These are phyloP conservation scores for Tupaia tana DNA, from an alignment of 2,113 vertebrate species.

Conservation along the genomic window DNA sequence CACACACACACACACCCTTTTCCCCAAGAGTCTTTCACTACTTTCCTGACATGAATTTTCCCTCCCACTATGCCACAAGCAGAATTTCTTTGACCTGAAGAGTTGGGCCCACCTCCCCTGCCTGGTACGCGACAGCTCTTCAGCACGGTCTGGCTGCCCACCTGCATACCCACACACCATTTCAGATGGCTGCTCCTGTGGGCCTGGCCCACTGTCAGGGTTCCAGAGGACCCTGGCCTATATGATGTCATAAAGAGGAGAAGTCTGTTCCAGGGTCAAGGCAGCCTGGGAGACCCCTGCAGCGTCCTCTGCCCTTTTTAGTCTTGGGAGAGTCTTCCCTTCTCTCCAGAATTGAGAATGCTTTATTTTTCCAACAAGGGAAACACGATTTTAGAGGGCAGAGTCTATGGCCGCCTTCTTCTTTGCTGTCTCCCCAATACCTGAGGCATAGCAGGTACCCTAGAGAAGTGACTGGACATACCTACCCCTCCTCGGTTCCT, in stretches of 20 bases:
- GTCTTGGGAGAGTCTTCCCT: not conserved
- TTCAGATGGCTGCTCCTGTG: not conserved
- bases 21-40: not conserved
- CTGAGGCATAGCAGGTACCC: not conserved
- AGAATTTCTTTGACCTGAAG: not conserved
- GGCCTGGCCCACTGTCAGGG: not conserved
- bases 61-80: not conserved
- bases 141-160: not conserved
- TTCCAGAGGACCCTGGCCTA: not conserved
- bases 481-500: not conserved
- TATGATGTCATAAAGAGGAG: not conserved
- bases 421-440: not conserved
- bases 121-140: not conserved
- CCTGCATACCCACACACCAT: too few relatives aligned
- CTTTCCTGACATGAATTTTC: not conserved
- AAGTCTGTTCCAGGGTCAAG: not conserved
- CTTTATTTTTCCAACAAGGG: not conserved
- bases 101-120: not conserved
- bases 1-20: not conserved
- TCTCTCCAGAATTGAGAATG: not conserved
- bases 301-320: not conserved
- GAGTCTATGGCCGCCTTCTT: not conserved
- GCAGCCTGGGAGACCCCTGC: not conserved
- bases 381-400: not conserved
- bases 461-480: not conserved